A percentile compares a stretch with the other conserved stretches of the same genome.
Evolutionary conservation across 2,888 invertebrate species (phyloP).

Genomic region (Panorpa germanica): DNA sequence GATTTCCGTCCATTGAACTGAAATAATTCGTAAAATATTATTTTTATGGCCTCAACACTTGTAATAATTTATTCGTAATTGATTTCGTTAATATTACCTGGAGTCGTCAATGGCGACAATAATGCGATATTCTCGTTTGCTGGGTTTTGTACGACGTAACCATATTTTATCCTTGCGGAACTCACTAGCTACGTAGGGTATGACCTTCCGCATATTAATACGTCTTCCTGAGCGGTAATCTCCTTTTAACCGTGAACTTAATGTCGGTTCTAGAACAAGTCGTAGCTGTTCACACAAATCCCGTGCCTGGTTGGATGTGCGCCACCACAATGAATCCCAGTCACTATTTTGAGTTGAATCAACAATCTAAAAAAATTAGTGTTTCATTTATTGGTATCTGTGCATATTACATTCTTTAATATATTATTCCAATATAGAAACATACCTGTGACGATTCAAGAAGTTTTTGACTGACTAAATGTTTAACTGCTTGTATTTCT

Average conservation of each 20-base stretch:
- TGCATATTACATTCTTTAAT: no score
- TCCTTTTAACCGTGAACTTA: conserved; percentile 77
- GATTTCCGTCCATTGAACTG: conserved; percentile 73
- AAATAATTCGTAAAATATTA: no score
- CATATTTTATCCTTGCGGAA: conserved; percentile 99
- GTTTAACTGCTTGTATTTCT: no score
- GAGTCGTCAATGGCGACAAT: conserved; percentile 95
- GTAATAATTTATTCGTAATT: no score
- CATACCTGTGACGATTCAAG: no score
- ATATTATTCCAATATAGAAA: no score
- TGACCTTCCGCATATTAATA: conserved; percentile 95
- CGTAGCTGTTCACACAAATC: conserved; percentile 87
- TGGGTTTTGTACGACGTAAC: conserved; percentile 88
- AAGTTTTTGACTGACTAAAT: no score
- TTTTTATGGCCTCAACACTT: no score
- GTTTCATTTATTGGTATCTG: no score
- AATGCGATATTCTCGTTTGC: conserved; percentile 90
- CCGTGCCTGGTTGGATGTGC: conserved; percentile 45
- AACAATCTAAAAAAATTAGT: no score
- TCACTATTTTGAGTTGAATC: no score
- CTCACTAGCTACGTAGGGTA: conserved; percentile 97
- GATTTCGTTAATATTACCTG: no score
- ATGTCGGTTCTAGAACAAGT: conserved; percentile 87
- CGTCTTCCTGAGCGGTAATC: conserved; percentile 93
- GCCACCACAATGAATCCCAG: conserved; percentile 41